phyloP scores from a whole-genome alignment of 1,140 invertebrate genomes.

The Papilio polyxenes region DNA sequence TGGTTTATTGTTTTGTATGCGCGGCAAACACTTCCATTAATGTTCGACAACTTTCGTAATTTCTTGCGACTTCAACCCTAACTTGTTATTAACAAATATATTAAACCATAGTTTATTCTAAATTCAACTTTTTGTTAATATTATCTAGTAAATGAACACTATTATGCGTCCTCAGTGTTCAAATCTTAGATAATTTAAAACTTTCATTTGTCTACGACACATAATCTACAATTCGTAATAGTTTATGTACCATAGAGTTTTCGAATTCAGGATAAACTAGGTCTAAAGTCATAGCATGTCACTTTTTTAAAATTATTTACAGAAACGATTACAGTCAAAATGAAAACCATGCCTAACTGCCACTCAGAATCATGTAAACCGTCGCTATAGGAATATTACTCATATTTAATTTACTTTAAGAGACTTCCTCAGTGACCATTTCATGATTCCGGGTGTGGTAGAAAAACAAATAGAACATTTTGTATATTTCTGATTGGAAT shows the following conservation, averaged over 20 bases:
- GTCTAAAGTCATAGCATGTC: background rate
- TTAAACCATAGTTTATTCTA: background rate
- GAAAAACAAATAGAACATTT: background rate
- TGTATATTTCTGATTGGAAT: background rate
- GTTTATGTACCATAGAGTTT: background rate
- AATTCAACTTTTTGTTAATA: constrained; percentile 15
- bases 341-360: background rate
- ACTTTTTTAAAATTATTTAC: background rate
- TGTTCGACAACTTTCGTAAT: background rate
- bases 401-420: too few species aligned
- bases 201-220: background rate
- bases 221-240: background rate
- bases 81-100: background rate
- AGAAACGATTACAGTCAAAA: background rate
- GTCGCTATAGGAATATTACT: background rate
- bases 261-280: background rate
- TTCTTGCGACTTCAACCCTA: background rate
- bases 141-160: constrained; percentile 59
- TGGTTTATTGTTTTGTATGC: background rate
- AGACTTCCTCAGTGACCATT: background rate
- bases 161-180: constrained; percentile 66
- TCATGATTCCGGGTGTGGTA: background rate
- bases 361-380: background rate
- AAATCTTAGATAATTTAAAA: constrained; percentile 52
- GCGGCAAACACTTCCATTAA: background rate